These are phyloP conservation scores for Alviniconcha marisindica DNA, from an alignment of 1,140 invertebrate genomes.

Conservation along the genomic window DNA sequence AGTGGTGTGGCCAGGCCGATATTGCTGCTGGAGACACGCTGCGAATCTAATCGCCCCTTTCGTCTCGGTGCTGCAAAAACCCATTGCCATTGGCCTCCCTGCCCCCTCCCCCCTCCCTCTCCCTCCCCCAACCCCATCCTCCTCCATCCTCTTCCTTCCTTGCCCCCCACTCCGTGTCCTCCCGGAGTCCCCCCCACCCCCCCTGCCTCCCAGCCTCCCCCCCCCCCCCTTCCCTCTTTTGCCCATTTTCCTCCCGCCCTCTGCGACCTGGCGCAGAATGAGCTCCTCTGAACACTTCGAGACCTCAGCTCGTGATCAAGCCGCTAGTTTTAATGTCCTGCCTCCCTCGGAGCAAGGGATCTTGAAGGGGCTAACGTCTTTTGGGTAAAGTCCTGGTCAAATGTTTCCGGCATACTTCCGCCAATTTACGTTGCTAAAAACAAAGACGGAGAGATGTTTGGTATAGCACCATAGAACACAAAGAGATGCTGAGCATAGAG, in stretches of 20 bases:
- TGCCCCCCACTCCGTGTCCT: too few species aligned
- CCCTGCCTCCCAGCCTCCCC: too few species aligned
- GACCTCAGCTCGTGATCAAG: not conserved
- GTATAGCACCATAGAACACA: too few species aligned
- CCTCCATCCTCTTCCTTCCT: not conserved
- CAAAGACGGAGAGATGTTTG: too few species aligned
- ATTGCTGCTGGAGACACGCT: constrained; percentile 27
- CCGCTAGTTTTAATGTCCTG: constrained; percentile 7
- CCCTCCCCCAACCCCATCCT: not conserved
- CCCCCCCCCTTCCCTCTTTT: too few species aligned
- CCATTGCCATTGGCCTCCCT: not conserved
- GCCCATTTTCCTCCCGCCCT: too few species aligned
- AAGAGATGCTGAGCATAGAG: too few species aligned
- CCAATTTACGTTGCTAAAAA: too few species aligned
- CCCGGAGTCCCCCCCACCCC: too few species aligned
- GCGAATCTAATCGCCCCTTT: constrained; percentile 26
- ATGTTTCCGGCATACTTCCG: not conserved
- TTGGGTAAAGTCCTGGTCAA: constrained; percentile 2
- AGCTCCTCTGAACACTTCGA: constrained; percentile 6
- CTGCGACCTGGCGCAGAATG: not conserved
- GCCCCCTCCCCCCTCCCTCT: not conserved
- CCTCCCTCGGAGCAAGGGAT: not conserved
- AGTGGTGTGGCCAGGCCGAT: not conserved
- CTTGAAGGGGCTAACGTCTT: too few species aligned
- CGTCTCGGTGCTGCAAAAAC: constrained; percentile 28